phyloP scores from a whole-genome alignment of 2,888 invertebrate species.

The Rotaria magnacalcarata region DNA sequence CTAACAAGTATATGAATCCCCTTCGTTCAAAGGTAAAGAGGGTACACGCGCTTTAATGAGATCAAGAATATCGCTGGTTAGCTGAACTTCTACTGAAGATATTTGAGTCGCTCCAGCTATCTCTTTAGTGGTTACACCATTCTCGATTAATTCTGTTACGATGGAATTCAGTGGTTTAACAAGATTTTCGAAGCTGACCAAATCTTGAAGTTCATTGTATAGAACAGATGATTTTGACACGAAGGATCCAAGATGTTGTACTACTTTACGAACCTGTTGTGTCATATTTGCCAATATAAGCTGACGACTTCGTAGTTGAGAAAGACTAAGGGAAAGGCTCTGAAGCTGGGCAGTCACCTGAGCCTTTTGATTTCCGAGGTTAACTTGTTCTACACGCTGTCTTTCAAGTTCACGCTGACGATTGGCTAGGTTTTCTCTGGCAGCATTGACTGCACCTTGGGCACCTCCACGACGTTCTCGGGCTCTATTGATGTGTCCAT shows the following conservation, averaged over 20 bases:
- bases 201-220: not conserved
- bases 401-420: constrained; percentile 2
- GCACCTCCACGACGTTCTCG: not conserved
- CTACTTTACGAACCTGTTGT: not conserved
- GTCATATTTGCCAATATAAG: not conserved
- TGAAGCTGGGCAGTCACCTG: not conserved
- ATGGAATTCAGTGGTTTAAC: not conserved
- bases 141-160: not conserved
- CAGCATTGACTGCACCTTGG: not conserved
- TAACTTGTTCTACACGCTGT: not conserved
- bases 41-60: not conserved
- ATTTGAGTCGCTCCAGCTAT: not conserved
- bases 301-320: not conserved
- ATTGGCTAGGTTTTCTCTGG: not conserved
- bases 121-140: not conserved
- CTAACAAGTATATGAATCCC: not conserved
- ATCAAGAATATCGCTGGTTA: not conserved
- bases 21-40: not conserved
- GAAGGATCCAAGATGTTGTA: not conserved
- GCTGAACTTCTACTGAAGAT: not conserved
- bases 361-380: not conserved
- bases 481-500: not conserved
- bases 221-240: not conserved
- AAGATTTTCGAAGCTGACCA: not conserved
- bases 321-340: not conserved